Conservation (phyloP, 2,113 vertebrate genomes). For the Toxotes chatareus region DNA sequence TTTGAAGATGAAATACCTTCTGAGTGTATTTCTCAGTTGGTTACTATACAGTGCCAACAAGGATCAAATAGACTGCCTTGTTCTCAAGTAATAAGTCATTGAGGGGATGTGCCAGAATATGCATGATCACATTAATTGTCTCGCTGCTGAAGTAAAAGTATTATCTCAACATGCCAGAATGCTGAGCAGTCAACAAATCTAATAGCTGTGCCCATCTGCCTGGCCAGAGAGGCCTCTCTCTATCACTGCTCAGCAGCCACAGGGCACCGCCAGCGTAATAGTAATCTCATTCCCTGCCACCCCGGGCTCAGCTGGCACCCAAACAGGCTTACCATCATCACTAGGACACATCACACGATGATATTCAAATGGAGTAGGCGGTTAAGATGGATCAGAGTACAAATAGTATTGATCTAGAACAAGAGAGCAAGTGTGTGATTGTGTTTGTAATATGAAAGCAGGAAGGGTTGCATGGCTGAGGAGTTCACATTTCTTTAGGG, state of each 20-base stretch:
- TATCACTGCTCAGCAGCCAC: constrained; percentile 56
- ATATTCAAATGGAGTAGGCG: constrained; percentile 44
- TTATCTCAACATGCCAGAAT: constrained; percentile 58
- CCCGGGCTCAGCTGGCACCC: constrained; percentile 57
- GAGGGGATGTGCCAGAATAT: constrained; percentile 45
- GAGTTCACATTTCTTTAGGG: not conserved
- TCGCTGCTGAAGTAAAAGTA: constrained; percentile 57
- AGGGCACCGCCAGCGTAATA: constrained; percentile 37
- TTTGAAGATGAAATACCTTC: constrained; percentile 62
- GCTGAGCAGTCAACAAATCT: constrained; percentile 61
- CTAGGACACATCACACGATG: constrained; percentile 27
- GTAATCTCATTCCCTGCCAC: constrained; percentile 56
- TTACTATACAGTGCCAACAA: constrained; percentile 56
- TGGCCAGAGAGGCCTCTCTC: constrained; percentile 42
- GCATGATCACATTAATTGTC: constrained; percentile 65
- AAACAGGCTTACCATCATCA: constrained; percentile 54
- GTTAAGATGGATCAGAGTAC: constrained; percentile 49
- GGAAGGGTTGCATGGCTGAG: not conserved
- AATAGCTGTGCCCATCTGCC: constrained; percentile 31
- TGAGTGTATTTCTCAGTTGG: constrained; percentile 56
- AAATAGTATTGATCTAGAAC: constrained; percentile 45
- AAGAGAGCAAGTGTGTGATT: constrained; percentile 12
- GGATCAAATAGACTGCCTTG: constrained; percentile 63
- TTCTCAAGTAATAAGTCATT: constrained; percentile 59
- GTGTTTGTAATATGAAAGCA: constrained; percentile 16